Base-by-base conservation (phyloP, 2,797 vertebrate genomes). In the Octomys mimax region DNA sequence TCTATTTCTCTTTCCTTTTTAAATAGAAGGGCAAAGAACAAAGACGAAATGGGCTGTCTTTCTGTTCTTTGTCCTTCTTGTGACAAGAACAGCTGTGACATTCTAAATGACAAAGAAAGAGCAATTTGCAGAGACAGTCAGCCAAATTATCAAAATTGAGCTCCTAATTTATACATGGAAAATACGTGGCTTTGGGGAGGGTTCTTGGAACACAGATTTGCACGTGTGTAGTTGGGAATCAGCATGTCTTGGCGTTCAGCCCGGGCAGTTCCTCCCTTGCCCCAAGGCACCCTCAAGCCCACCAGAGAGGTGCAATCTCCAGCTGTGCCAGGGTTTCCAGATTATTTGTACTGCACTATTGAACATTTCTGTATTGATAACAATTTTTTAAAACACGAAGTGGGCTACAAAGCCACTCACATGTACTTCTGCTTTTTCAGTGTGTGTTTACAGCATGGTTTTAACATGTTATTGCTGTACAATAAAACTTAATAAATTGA, bases 61-160 rank as follows among this genome's bases (percentile, higher is more conserved):
- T 8, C 91, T 83, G 70, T 61, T 82, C 70, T 91, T 93, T 92
- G 54, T 95, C 89, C 68, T 77, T 57, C n/a, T 89, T 49, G 68
- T 92, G 73, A 46, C 46, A 85, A 94, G 79, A 97, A 91, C 68
- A 79, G 70, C 87, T 97, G 83, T 94, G 88, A 62, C 78, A 57
- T 57, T 94, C 49, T 46, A 57, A 54, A 57, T 68, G 95, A 77
- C 39, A 97, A 68, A 95, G 95, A 36, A 95, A 80, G 85, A 92
- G 39, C 93, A 93, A 95, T 87, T 80, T 93, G 16, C 68, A 83
- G 82, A 75, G 78, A 91, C 12, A 1, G 75, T 88, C 79, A 68
- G 80, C 62, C 87, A 22, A 66, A 73, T 80, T 28, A 84, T 89
- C 89, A 94, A 89, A 89, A 86, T 59, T 18, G 75, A 95, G 26